A percentile compares a stretch with the other conserved stretches of the same genome.
Conservation (phyloP, 2,113 vertebrate species). For the Hemiprocne comata region DNA sequence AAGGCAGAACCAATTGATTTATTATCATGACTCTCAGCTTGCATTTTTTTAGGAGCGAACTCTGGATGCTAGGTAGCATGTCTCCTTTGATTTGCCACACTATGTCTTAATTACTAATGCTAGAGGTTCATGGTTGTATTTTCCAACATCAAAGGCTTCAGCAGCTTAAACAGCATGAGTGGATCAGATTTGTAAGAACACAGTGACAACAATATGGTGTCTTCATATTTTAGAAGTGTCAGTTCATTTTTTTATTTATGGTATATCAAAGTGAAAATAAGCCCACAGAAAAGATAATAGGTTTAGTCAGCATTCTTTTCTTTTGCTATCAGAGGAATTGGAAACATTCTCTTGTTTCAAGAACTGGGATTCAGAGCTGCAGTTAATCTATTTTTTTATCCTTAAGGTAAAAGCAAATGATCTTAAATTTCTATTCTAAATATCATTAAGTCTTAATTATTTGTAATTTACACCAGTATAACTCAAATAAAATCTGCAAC, state of each 20-base stretch:
- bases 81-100: slow-evolving; percentile 75
- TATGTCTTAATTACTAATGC: slow-evolving; percentile 83
- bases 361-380: background rate
- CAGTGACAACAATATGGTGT: slow-evolving; percentile 56
- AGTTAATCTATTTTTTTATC: background rate
- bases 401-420: background rate
- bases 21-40: slow-evolving; percentile 62
- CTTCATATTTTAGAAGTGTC: slow-evolving; percentile 67
- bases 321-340: background rate
- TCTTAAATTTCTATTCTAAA: background rate
- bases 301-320: slow-evolving; percentile 43
- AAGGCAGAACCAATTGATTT: slow-evolving; percentile 80
- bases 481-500: background rate
- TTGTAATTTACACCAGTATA: background rate
- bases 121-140: slow-evolving; percentile 62
- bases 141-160: slow-evolving; percentile 76
- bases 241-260: slow-evolving; percentile 73
- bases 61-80: slow-evolving; percentile 60
- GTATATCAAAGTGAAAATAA: slow-evolving; percentile 72
- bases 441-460: background rate
- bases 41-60: slow-evolving; percentile 39
- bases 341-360: slow-evolving; percentile 33
- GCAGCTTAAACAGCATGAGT: slow-evolving; percentile 44
- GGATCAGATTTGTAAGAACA: slow-evolving; percentile 62
- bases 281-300: slow-evolving; percentile 15